Evolutionary conservation across 2,797 vertebrate genomes (phyloP).

Genomic region (Strix occidentalis): DNA sequence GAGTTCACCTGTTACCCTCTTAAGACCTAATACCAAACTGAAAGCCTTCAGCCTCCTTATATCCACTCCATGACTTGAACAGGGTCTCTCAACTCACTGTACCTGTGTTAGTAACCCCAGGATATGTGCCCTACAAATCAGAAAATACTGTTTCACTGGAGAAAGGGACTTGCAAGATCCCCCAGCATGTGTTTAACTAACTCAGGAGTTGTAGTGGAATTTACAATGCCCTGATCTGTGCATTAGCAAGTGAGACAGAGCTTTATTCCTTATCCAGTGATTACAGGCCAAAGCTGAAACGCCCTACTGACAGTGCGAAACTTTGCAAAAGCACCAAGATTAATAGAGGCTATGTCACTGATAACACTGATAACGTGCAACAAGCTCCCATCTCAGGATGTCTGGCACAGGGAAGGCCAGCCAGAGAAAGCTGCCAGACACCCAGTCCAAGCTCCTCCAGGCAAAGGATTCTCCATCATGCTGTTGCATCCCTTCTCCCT

Average conservation of each 20-base stretch:
- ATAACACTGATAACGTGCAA: fast-evolving
- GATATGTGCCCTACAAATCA: neutral
- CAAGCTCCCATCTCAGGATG: neutral
- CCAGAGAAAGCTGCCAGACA: neutral
- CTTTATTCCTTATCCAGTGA: neutral
- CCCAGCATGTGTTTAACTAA: neutral
- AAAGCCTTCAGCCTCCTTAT: neutral
- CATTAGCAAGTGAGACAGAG: neutral
- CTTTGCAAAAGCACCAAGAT: neutral
- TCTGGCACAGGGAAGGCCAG: neutral
- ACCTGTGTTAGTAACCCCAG: neutral
- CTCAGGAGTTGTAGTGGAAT: neutral
- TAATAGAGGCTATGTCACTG: neutral
- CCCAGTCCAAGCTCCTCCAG: neutral
- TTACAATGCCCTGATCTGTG: neutral
- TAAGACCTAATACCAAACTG: neutral
- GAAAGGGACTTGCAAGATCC: neutral
- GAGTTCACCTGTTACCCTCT: neutral
- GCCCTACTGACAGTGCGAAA: neutral
- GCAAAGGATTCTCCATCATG: neutral
- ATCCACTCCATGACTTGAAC: neutral
- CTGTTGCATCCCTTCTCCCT: neutral
- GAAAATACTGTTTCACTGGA: neutral
- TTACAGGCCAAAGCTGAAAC: neutral
- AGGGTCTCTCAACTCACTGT: neutral